Evolutionary conservation across 2,113 vertebrate genomes (phyloP).

Genomic region (Dipodomys merriami): DNA sequence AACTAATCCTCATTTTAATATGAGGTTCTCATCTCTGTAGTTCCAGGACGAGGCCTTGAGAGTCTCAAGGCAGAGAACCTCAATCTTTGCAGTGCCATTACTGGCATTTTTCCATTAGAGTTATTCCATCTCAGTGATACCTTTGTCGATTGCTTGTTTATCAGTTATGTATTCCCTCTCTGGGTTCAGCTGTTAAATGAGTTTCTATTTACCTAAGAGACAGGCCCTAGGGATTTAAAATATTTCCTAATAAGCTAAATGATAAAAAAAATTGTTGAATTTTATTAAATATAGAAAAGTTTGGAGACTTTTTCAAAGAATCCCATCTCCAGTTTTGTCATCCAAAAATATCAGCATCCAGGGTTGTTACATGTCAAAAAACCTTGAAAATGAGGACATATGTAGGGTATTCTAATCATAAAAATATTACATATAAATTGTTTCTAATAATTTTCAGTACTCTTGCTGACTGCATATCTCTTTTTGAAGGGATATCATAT

Average conservation of each 20-base stretch:
- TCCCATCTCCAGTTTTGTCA: not conserved
- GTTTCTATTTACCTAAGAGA: not conserved
- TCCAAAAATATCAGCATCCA: not conserved
- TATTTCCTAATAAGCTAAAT: not conserved
- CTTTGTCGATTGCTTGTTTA: not conserved
- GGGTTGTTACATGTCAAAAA: not conserved
- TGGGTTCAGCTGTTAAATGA: not conserved
- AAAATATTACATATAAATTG: not conserved
- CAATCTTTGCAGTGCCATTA: not conserved
- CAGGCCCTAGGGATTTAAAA: not conserved
- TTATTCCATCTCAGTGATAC: not conserved
- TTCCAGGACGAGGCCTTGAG: not conserved
- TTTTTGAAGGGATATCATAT: not conserved
- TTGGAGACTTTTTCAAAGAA: not conserved
- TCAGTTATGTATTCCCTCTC: not conserved
- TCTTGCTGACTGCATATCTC: not conserved
- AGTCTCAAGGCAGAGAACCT: not conserved
- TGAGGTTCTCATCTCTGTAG: not conserved
- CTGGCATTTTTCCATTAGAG: not conserved
- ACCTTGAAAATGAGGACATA: conserved; percentile 18
- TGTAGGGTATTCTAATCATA: not conserved
- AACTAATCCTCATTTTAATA: not conserved
- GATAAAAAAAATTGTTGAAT: not conserved
- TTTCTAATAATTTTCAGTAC: conserved; percentile 28
- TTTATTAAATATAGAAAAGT: not conserved